Evolutionary conservation across 2,797 vertebrate genomes (phyloP), one percentile per base, ranked within the genome.

Genomic region (Semotilus atromaculatus): DNA sequence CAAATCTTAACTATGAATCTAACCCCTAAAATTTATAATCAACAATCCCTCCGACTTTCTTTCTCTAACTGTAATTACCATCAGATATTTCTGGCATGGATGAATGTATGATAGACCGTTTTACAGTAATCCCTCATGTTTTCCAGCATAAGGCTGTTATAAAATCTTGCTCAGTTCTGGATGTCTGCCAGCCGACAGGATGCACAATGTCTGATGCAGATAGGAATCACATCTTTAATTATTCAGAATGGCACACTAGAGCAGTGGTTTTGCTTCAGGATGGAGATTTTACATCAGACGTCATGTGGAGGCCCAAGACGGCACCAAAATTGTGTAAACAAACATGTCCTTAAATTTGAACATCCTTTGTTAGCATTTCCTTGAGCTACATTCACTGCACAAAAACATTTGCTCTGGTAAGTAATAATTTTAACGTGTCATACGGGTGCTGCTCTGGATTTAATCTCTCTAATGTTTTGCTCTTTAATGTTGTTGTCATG

Each of bases 41-140:
- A 55, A 21, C 64, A 70, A 60, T 60, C 36, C 74, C n/a, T 77
- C 10, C 21, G 45, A 74, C 51, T 84, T 45, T 36, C 40, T 53
- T 74, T 76, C 31, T 29, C 62, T 55, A 58, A 66, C 73, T 77
- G 62, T 76, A 83, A 77, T 83, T 77, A 76, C 62, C 48, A 83
- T 77, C 82, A 76, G 48, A 76, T 83, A 58, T 68, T 68, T 77
- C 45, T 77, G 62, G 73, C 73, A 76, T 83, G 64, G n/a, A 58
- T 77, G 51, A 55, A 83, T 68, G n/a, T 68, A 23, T 53, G 34
- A 74, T 66, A 23, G 43, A 83, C 66, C 23, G 5, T 73, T 80
- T 80, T 74, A 51, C 78, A 72, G 34, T 73, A 73, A 85, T 85
- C 78, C 67, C 70, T 67, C 60, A 79, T 66, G 77, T 80, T 73